A percentile compares a stretch with the other conserved stretches of the same genome.
These are phyloP conservation scores for Falcunculus frontatus DNA, from an alignment of 2,113 vertebrate species.

Conservation along the genomic window DNA sequence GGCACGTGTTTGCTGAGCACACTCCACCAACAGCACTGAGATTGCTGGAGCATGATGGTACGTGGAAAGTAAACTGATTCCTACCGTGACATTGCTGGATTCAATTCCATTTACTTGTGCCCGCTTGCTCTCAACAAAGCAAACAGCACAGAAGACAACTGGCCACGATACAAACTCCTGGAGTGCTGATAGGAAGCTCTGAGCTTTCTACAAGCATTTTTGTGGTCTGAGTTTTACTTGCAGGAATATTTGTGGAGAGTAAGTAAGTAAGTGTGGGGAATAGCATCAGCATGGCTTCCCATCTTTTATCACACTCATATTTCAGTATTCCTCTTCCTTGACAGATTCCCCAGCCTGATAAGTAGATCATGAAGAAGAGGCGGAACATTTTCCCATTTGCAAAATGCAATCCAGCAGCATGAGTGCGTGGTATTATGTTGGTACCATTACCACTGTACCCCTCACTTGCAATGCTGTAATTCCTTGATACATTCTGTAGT, in stretches of 20 bases:
- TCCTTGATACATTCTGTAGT: background rate
- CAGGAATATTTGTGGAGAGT: background rate
- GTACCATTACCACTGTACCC: background rate
- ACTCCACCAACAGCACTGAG: background rate
- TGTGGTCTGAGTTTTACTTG: background rate
- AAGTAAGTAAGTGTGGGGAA: background rate
- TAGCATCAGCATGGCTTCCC: background rate
- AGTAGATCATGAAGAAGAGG: background rate
- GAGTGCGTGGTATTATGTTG: background rate
- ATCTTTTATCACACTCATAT: background rate
- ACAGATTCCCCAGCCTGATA: background rate
- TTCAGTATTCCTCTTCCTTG: background rate
- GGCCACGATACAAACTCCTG: background rate
- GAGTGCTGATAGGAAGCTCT: background rate
- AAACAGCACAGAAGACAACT: background rate
- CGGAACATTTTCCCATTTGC: background rate
- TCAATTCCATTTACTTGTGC: background rate
- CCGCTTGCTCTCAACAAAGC: background rate
- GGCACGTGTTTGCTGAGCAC: background rate
- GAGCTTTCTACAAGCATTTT: background rate
- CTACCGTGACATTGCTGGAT: background rate
- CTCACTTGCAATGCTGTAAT: background rate
- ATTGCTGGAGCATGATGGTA: background rate
- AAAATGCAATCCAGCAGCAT: background rate
- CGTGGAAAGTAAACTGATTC: background rate